Conservation (phyloP, 2,797 vertebrate genomes). For the Cyprinella venusta region DNA sequence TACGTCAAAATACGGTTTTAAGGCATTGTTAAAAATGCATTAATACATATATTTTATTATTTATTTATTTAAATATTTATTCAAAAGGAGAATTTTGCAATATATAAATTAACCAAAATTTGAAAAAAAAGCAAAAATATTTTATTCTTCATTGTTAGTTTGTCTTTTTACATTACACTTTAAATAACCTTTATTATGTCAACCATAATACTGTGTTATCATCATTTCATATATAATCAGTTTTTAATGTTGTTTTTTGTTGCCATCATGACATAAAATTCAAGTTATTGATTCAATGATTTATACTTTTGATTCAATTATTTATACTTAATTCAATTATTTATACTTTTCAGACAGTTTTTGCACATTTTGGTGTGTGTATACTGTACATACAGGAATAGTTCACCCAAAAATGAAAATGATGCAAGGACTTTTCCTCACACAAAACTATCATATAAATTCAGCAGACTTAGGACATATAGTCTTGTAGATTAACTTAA, state of each 20-base stretch:
- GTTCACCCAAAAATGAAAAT: constrained; percentile 2
- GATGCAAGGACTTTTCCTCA: background rate
- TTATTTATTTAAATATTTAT: too few species aligned
- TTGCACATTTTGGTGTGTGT: background rate
- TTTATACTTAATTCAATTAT: background rate
- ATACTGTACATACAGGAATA: background rate
- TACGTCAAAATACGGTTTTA: too few species aligned
- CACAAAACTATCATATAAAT: background rate
- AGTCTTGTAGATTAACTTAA: background rate
- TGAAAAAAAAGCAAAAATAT: background rate
- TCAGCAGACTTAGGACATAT: background rate
- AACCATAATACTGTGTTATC: background rate
- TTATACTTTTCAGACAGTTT: background rate
- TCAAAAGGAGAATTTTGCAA: background rate
- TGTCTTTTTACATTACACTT: background rate
- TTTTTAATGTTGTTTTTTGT: background rate
- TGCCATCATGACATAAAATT: background rate
- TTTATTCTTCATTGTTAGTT: background rate
- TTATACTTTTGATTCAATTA: too few species aligned
- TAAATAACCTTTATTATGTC: too few species aligned
- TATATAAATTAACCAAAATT: background rate
- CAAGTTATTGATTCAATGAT: background rate
- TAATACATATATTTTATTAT: background rate
- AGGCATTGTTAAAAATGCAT: too few species aligned
- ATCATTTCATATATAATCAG: background rate